Evolutionary conservation across 1,140 invertebrate species (phyloP).

Genomic region (Hestina assimilis): DNA sequence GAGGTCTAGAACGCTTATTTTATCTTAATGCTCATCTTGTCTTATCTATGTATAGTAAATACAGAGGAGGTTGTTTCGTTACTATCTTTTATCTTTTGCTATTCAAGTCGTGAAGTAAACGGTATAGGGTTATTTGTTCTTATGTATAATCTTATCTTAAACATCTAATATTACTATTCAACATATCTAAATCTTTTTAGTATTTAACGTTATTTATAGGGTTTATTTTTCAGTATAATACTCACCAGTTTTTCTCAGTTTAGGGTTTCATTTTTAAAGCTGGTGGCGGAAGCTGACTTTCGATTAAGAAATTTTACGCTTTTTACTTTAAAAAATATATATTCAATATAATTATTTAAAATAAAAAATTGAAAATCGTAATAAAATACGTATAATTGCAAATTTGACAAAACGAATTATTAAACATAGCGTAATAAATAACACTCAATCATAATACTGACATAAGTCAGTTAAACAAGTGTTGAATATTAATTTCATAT

Average conservation of each 20-base stretch:
- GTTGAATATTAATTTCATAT: constrained; percentile 11
- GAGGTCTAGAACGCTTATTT: constrained; percentile 16
- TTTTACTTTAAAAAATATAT: no score
- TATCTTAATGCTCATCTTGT: constrained; percentile 11
- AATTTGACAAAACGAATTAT: no score
- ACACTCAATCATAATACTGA: constrained; percentile 16
- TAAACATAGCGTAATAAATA: constrained; percentile 13
- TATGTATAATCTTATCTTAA: not conserved
- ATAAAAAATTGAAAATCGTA: no score
- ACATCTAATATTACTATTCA: not conserved
- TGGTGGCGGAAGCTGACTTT: no score
- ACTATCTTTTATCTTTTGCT: constrained; percentile 8
- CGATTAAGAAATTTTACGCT: no score
- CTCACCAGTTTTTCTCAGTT: no score
- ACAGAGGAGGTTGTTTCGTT: not conserved
- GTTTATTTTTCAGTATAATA: no score
- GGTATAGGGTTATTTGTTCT: not conserved
- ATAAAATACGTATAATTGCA: no score
- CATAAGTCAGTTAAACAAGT: constrained; percentile 16
- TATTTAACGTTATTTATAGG: no score
- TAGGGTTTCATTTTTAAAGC: no score
- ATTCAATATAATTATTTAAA: no score
- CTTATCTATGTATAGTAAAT: constrained; percentile 17
- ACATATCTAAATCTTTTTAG: not conserved
- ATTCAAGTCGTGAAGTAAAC: constrained; percentile 7